Conservation (phyloP, 1,140 invertebrate species). For the Zaprionus taronus region DNA sequence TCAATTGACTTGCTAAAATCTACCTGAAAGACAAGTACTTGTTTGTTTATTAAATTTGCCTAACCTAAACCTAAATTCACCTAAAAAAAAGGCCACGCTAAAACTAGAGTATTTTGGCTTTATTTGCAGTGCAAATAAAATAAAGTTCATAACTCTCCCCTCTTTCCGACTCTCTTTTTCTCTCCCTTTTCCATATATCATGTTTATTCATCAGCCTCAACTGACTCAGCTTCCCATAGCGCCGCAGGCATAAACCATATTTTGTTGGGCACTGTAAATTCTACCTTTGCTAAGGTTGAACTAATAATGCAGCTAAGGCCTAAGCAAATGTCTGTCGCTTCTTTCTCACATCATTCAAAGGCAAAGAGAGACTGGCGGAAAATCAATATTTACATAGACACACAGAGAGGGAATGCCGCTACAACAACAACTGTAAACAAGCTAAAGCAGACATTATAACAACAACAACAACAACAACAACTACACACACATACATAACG, state of each 20-base stretch:
- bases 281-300: constrained; percentile 16
- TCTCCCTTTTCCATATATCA: background rate
- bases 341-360: constrained; percentile 19
- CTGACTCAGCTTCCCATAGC: background rate
- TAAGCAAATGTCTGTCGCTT: constrained; percentile 62
- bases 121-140: background rate
- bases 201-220: background rate
- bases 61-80: background rate
- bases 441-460: constrained; percentile 65
- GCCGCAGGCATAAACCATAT: background rate
- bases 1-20: background rate
- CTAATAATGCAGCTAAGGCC: constrained; percentile 35
- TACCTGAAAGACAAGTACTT: background rate
- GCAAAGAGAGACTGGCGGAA: constrained; percentile 38
- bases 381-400: constrained; percentile 78
- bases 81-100: background rate
- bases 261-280: background rate
- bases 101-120: background rate
- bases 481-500: constrained; percentile 40
- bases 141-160: background rate
- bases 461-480: constrained; percentile 38
- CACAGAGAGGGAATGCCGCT: constrained; percentile 45
- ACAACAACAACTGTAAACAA: constrained; percentile 51
- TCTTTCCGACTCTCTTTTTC: background rate
- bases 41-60: background rate